phyloP scores from a whole-genome alignment of 2,888 invertebrate species.

The Slavum lentiscoides region DNA sequence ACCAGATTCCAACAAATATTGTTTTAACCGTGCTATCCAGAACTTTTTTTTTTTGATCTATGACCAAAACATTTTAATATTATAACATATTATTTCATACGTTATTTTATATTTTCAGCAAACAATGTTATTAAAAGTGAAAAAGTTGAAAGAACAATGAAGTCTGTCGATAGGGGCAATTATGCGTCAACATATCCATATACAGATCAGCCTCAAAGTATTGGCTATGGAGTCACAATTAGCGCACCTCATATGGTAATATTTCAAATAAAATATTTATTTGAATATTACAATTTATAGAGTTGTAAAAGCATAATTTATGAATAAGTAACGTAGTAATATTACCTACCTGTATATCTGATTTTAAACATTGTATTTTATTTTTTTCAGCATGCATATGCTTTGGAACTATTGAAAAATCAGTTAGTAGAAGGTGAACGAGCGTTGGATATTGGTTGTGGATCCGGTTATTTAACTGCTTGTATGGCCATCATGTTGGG shows the following conservation, averaged over 20 bases:
- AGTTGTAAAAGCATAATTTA: neutral
- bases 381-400: slow-evolving; percentile 85
- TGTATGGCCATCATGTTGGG: slow-evolving; percentile 88
- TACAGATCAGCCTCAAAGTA: slow-evolving; percentile 87
- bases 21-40: no score
- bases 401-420: slow-evolving; percentile 80
- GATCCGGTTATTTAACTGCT: slow-evolving; percentile 89
- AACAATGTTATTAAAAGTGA: slow-evolving; percentile 79
- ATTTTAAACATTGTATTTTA: slow-evolving; percentile 13
- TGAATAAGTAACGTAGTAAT: neutral
- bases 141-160: slow-evolving; percentile 79
- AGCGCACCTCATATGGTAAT: slow-evolving; percentile 94
- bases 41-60: neutral
- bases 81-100: slow-evolving; percentile 2
- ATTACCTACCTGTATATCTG: neutral
- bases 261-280: neutral
- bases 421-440: slow-evolving; percentile 75
- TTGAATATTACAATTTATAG: neutral
- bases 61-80: neutral
- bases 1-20: neutral
- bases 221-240: slow-evolving; percentile 93
- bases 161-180: slow-evolving; percentile 78
- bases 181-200: slow-evolving; percentile 80
- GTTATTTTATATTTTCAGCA: slow-evolving; percentile 63
- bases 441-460: slow-evolving; percentile 90